Evolutionary conservation across 2,888 invertebrate genomes (phyloP).

Genomic region (Drosophila cognata): DNA sequence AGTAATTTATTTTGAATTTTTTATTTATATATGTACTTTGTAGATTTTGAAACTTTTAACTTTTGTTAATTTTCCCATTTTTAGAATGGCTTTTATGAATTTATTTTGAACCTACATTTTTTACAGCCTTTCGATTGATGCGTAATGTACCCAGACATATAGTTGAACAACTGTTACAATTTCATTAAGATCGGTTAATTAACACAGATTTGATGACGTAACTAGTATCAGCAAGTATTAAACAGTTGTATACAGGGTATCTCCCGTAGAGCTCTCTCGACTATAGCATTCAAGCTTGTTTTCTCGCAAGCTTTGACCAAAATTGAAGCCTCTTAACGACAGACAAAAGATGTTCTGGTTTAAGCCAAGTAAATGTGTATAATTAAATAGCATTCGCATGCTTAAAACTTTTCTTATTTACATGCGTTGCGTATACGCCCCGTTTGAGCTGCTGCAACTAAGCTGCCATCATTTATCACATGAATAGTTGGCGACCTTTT

Average conservation of each 20-base stretch:
- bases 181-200: too few species aligned
- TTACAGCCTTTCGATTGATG: too few species aligned
- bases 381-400: slow-evolving; percentile 23
- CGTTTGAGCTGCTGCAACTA: slow-evolving; percentile 31
- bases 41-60: not conserved
- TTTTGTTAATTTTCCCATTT: too few species aligned
- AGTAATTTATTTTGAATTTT: not conserved
- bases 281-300: not conserved
- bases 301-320: slow-evolving; percentile 8
- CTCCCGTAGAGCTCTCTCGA: not conserved
- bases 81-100: too few species aligned
- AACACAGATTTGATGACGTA: too few species aligned
- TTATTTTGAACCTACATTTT: too few species aligned
- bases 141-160: not conserved
- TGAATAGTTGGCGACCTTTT: slow-evolving; percentile 54
- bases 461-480: slow-evolving; percentile 53
- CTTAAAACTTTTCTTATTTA: slow-evolving; percentile 7
- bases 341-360: not conserved
- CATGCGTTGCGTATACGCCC: slow-evolving; percentile 32
- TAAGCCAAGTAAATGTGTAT: slow-evolving; percentile 1
- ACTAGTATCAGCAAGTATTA: not conserved
- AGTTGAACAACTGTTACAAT: too few species aligned
- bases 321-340: slow-evolving; percentile 26
- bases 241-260: not conserved
- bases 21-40: not conserved